Evolutionary conservation across 2,113 vertebrate species (phyloP).

Genomic region (Echinops telfairi): DNA sequence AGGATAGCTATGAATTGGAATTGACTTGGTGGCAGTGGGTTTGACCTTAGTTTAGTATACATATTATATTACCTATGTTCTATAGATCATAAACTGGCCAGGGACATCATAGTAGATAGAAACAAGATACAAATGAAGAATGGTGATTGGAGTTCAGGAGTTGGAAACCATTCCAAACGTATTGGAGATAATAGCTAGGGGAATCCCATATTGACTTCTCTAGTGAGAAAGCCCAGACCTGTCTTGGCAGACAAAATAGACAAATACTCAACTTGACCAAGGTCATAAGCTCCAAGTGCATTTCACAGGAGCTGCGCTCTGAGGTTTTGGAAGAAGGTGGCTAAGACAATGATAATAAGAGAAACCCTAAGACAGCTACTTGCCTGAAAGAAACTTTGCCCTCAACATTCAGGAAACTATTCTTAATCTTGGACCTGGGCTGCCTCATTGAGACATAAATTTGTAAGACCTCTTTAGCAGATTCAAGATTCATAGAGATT

Average conservation of each 20-base stretch:
- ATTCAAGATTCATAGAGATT: conserved; percentile 2
- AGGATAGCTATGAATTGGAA: too few species aligned
- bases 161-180: conserved; percentile 17
- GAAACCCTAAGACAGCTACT: conserved; percentile 30
- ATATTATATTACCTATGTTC: background rate
- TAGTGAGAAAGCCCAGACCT: background rate
- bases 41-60: too few species aligned
- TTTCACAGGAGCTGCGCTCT: background rate
- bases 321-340: conserved; percentile 19
- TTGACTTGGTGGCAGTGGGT: too few species aligned
- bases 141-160: background rate
- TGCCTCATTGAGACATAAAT: background rate
- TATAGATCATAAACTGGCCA: background rate
- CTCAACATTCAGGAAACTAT: too few species aligned
- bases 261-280: background rate
- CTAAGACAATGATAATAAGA: conserved; percentile 32
- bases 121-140: background rate
- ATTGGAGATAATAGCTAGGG: background rate
- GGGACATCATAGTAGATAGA: background rate
- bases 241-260: conserved; percentile 29
- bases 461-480: background rate
- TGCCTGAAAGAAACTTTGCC: conserved; percentile 10
- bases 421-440: conserved; percentile 23
- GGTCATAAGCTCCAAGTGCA: background rate
- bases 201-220: background rate